Conservation (phyloP, 2,888 invertebrate species). For the Oligia fasciuncula region DNA sequence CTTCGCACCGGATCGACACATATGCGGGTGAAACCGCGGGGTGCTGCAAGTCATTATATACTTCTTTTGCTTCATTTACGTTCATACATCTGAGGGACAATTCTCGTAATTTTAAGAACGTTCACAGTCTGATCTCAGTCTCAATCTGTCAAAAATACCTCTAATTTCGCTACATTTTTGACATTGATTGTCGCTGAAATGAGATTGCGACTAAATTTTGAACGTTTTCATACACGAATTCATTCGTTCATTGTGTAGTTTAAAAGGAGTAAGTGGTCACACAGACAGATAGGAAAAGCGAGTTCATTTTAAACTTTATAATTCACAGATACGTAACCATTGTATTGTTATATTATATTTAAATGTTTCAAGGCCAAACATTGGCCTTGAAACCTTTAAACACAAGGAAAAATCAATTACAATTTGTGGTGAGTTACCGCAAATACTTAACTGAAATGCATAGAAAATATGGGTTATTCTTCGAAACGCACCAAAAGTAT, state of each 20-base stretch:
- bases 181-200: not conserved
- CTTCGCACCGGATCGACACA: not conserved
- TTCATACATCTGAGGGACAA: not conserved
- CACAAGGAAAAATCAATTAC: constrained; percentile 26
- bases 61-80: not conserved
- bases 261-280: not conserved
- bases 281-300: not conserved
- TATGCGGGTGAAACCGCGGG: too few relatives aligned
- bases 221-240: not conserved
- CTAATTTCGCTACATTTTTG: not conserved
- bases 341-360: not conserved
- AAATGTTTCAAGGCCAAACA: not conserved
- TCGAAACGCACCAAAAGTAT: too few relatives aligned
- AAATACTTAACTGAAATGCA: constrained; percentile 60
- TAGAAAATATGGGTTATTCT: constrained; percentile 49
- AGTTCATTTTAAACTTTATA: not conserved
- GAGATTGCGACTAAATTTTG: not conserved
- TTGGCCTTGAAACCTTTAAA: constrained; percentile 17
- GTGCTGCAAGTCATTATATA: too few relatives aligned
- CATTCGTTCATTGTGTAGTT: not conserved
- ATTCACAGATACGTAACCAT: not conserved
- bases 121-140: not conserved
- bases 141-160: not conserved
- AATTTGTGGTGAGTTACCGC: constrained; percentile 20
- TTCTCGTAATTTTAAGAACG: not conserved